Evolutionary conservation across 92 coral and sea anemone species (phyloP), one percentile per base, ranked within the genome.

Genomic region (Zoanthus solanderi): DNA sequence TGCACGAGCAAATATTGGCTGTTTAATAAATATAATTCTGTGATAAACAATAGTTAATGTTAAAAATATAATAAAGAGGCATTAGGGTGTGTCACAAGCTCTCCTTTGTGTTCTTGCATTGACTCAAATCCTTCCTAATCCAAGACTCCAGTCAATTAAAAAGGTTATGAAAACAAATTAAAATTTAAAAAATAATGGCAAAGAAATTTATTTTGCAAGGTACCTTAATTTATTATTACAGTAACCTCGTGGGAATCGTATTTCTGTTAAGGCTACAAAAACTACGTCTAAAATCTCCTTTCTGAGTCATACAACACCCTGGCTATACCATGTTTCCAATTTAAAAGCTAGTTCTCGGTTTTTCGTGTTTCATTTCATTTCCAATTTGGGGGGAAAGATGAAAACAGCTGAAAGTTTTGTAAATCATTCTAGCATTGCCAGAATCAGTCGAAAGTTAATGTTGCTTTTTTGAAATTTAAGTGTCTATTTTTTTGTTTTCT

Each of bases 11-110:
- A 65, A n/a, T 44, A 9, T 66, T 46, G 65, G 11, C 48, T 63
- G 74, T 44, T 48, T 66, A 81, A 81, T 34, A n/a, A 66, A 81
- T 80, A 56, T 37, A 50, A 14, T 14, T 66, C 85, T 65, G 74
- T 81, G 85, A 23, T 81, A 66, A 81, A 46, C 53, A 30, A 50
- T 50, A 80, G 53, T 56, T 79, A 63, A 56, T 81, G 85, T 48
- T 81, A 81, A 66, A 79, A 16, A 9, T n/a, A n/a, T 58, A 81
- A 81, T 81, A 81, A 81, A 81, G 58, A 81, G 85, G 72, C 61
- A 81, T 81, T 10, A 81, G 47, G 67, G 23, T 81, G 71, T 81
- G 85, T 81, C 58, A 65, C 85, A 81, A 81, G 23, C 42, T 65
- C 42, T 34, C 42, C 85, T 63, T 50, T 31, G 28, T 81, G 65